phyloP scores from a whole-genome alignment of 1,140 invertebrate genomes.

The Panulirus ornatus region DNA sequence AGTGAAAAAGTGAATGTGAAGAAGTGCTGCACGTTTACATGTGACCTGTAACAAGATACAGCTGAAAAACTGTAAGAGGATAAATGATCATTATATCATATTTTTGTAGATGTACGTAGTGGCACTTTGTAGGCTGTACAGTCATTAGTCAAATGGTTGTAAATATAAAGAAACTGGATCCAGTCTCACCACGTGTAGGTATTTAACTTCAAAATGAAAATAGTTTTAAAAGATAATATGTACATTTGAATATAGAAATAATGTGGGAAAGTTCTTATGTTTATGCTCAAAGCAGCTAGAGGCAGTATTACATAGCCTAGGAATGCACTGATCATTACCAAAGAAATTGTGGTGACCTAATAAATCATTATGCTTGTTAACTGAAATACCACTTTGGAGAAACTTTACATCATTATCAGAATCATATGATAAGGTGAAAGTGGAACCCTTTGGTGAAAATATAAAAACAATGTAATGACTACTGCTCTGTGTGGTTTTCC shows the following conservation, averaged over 20 bases:
- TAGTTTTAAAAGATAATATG: neutral
- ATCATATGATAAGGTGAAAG: neutral
- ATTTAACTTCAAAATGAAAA: neutral
- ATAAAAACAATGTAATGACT: neutral
- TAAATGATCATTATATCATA: conserved; percentile 26
- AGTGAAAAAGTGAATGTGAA: neutral
- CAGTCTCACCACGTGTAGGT: neutral
- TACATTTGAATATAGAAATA: neutral
- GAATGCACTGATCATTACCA: neutral
- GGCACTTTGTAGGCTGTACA: conserved; percentile 46
- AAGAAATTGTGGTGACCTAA: neutral
- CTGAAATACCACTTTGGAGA: neutral
- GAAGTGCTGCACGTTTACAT: conserved; percentile 19
- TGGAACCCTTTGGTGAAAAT: neutral
- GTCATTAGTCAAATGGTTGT: conserved; percentile 16
- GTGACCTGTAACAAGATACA: conserved; percentile 30
- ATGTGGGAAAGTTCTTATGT: neutral
- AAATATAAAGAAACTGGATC: conserved; percentile 16
- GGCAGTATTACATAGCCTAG: neutral
- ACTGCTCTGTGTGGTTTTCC: neutral
- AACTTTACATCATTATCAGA: neutral
- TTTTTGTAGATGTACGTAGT: conserved; percentile 35
- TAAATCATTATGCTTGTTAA: neutral
- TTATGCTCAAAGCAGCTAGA: neutral
- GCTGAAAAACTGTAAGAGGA: conserved; percentile 12